Evolutionary conservation across 2,113 vertebrate species (phyloP).

Genomic region (Gasterosteus nipponicus): DNA sequence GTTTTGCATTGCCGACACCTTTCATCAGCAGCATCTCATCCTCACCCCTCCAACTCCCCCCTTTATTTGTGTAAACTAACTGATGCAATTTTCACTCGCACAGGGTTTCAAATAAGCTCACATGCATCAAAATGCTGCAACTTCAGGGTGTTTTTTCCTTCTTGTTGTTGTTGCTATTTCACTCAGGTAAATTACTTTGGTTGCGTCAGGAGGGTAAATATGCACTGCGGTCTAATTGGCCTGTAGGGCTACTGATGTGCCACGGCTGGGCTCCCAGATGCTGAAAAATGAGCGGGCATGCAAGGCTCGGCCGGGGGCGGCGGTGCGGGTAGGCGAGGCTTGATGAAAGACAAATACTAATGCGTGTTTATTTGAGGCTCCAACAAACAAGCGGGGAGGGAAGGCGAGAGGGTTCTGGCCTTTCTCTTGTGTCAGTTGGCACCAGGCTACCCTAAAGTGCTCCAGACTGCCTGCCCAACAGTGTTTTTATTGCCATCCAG

Average conservation of each 20-base stretch:
- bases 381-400: conserved; percentile 52
- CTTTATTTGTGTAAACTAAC: conserved; percentile 47
- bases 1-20: conserved; percentile 49
- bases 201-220: conserved; percentile 73
- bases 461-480: conserved; percentile 47
- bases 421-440: conserved; percentile 42
- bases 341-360: conserved; percentile 62
- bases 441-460: conserved; percentile 55
- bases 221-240: conserved; percentile 72
- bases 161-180: conserved; percentile 57
- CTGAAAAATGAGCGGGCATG: conserved; percentile 66
- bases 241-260: conserved; percentile 59
- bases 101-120: conserved; percentile 37
- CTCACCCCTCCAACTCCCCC: neutral
- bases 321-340: conserved; percentile 3
- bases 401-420: conserved; percentile 37
- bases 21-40: conserved; percentile 50
- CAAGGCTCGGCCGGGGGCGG: conserved; percentile 29
- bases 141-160: conserved; percentile 47
- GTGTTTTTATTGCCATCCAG: conserved; percentile 65
- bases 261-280: conserved; percentile 55
- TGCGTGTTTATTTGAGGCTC: conserved; percentile 57
- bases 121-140: conserved; percentile 36
- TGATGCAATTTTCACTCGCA: conserved; percentile 36
- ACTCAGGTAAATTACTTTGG: conserved; percentile 55